Evolutionary conservation across 1,140 invertebrate species (phyloP).

Genomic region (Drosophila chauvacae): DNA sequence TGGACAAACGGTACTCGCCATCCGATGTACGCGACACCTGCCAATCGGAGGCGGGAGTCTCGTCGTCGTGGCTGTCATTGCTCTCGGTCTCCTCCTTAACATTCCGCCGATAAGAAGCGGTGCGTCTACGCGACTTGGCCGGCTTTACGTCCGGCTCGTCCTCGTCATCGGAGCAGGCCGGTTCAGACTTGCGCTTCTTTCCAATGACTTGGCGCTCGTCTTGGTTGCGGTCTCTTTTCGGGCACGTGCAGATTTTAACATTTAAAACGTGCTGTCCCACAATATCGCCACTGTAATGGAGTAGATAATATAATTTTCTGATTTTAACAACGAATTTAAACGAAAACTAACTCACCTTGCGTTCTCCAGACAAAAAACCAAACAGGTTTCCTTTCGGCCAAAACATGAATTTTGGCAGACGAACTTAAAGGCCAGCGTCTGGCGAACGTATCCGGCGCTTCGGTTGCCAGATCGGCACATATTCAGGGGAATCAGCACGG

Average conservation of each 20-base stretch:
- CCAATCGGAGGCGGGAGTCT: conserved; percentile 42
- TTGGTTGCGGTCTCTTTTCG: conserved; percentile 70
- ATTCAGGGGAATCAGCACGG: conserved; percentile 71
- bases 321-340: not conserved
- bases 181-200: conserved; percentile 47
- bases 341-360: conserved; percentile 40
- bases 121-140: conserved; percentile 37
- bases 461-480: conserved; percentile 45
- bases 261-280: conserved; percentile 68
- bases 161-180: conserved; percentile 40
- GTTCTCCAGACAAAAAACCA: conserved; percentile 75
- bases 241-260: conserved; percentile 78
- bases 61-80: conserved; percentile 39
- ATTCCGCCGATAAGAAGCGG: conserved; percentile 3
- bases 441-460: conserved; percentile 44
- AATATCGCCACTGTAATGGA: conserved; percentile 67
- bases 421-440: conserved; percentile 77
- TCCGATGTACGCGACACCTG: conserved; percentile 44
- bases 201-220: conserved; percentile 50
- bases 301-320: not conserved
- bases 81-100: conserved; percentile 64
- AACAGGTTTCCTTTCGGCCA: conserved; percentile 71
- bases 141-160: conserved; percentile 40
- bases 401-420: conserved; percentile 80
- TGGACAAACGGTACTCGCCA: conserved; percentile 51